A percentile compares a stretch with the other conserved stretches of the same genome.
These are phyloP conservation scores for Gobio occitaniae DNA, from an alignment of 2,797 vertebrate species.

Conservation along the genomic window DNA sequence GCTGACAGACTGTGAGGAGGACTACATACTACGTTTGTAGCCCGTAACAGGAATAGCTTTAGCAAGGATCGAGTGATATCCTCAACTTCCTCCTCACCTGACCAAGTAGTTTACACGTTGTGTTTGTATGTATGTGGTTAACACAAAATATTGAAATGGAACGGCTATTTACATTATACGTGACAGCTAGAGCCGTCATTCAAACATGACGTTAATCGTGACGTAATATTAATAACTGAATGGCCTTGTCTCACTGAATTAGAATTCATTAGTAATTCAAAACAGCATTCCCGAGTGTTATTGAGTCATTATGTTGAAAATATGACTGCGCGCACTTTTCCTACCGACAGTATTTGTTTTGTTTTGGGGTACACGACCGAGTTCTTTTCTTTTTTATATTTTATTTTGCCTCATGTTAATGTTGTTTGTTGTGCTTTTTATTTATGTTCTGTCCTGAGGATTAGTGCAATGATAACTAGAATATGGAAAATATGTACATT, in stretches of 20 bases:
- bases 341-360: conserved; percentile 79
- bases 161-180: not conserved
- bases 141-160: conserved; percentile 18
- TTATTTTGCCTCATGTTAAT: conserved; percentile 61
- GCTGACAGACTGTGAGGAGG: conserved; percentile 1
- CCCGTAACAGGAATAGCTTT: conserved; percentile 29
- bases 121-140: conserved; percentile 28
- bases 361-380: conserved; percentile 52
- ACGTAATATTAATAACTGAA: not conserved
- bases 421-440: conserved; percentile 74
- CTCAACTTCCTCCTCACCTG: conserved; percentile 21
- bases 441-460: conserved; percentile 86
- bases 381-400: conserved; percentile 49
- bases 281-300: conserved; percentile 68
- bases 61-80: conserved; percentile 10
- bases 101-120: conserved; percentile 34
- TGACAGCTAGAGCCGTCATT: not conserved
- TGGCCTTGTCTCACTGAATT: conserved; percentile 56
- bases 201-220: not conserved
- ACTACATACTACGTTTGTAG: conserved; percentile 18
- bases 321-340: conserved; percentile 86
- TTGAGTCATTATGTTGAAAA: conserved; percentile 72
- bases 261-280: conserved; percentile 56
- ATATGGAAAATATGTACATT: conserved; percentile 64
- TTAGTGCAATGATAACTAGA: conserved; percentile 84